A percentile compares a stretch with the other conserved stretches of the same genome.
phyloP scores from a whole-genome alignment of 2,113 vertebrate genomes.

The Paradoxurus hermaphroditus region DNA sequence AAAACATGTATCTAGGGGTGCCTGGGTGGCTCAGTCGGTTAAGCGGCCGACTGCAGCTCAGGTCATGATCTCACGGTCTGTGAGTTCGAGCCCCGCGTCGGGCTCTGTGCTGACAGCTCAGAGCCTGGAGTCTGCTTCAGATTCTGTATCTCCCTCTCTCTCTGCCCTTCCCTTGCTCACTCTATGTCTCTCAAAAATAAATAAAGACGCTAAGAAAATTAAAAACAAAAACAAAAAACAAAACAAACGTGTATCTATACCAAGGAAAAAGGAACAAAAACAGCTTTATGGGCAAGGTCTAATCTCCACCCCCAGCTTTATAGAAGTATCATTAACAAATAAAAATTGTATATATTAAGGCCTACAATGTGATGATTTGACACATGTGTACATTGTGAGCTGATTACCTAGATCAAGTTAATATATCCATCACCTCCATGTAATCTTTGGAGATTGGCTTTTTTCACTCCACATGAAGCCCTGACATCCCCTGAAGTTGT shows the following conservation, averaged over 20 bases:
- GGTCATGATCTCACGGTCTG: no score
- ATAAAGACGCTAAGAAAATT: no score
- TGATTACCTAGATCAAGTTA: neutral
- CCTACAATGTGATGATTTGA: neutral
- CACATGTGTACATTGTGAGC: neutral
- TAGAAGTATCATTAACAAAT: neutral
- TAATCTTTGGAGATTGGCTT: neutral
- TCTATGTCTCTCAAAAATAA: no score
- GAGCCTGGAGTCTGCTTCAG: no score
- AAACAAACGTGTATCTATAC: neutral
- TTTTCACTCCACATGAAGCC: neutral
- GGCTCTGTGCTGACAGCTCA: no score
- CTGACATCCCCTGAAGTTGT: neutral
- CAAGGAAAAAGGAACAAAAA: neutral
- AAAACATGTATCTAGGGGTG: neutral
- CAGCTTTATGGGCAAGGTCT: neutral
- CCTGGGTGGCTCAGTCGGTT: no score
- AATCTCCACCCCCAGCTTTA: neutral
- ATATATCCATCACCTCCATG: neutral
- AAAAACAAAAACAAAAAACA: no score
- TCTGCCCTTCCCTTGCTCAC: no score
- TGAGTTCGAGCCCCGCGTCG: no score
- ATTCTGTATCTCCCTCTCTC: no score
- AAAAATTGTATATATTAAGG: neutral
- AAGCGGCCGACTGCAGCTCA: no score